Percentiles rank a stretch among this genome's conserved stretches.
Conservation (phyloP, 92 coral and sea anemone genomes). For the Porites rus region DNA sequence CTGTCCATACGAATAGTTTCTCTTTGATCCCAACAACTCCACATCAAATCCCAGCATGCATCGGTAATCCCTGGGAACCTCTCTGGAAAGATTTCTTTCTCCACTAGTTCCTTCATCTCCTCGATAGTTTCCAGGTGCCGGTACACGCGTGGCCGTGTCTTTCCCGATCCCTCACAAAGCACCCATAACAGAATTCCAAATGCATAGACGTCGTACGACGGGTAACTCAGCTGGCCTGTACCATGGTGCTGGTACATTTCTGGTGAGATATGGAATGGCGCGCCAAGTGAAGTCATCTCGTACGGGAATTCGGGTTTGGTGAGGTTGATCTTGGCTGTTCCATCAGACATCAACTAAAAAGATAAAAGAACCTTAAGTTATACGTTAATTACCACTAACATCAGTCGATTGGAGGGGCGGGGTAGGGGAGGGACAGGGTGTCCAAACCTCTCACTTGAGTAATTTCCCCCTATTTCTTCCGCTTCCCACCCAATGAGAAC, state of each 20-base stretch:
- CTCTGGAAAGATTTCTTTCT: constrained; percentile 45
- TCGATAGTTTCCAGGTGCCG: constrained; percentile 28
- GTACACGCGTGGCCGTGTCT: constrained; percentile 56
- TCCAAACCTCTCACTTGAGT: too few relatives aligned
- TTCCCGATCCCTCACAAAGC: constrained; percentile 73
- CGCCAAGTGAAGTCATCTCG: constrained; percentile 59
- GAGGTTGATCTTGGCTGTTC: constrained; percentile 74
- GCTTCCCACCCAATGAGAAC: too few relatives aligned
- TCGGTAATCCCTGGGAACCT: constrained; percentile 39
- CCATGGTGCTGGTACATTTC: constrained; percentile 59
- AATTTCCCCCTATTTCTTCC: too few relatives aligned
- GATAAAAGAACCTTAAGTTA: background rate
- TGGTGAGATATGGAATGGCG: constrained; percentile 78
- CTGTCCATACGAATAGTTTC: background rate
- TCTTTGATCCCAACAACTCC: constrained; percentile 54
- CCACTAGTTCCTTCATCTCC: constrained; percentile 51
- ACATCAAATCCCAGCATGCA: constrained; percentile 73
- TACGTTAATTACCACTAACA: too few relatives aligned
- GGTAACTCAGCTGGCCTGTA: constrained; percentile 30
- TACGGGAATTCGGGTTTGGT: constrained; percentile 75
- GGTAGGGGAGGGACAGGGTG: too few relatives aligned
- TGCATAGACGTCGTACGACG: constrained; percentile 70
- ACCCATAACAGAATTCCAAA: constrained; percentile 80
- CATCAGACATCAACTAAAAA: constrained; percentile 54
- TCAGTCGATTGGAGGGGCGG: too few relatives aligned